Evolutionary conservation across 2,113 vertebrate species (phyloP).

Genomic region (Dipodomys stephensi): DNA sequence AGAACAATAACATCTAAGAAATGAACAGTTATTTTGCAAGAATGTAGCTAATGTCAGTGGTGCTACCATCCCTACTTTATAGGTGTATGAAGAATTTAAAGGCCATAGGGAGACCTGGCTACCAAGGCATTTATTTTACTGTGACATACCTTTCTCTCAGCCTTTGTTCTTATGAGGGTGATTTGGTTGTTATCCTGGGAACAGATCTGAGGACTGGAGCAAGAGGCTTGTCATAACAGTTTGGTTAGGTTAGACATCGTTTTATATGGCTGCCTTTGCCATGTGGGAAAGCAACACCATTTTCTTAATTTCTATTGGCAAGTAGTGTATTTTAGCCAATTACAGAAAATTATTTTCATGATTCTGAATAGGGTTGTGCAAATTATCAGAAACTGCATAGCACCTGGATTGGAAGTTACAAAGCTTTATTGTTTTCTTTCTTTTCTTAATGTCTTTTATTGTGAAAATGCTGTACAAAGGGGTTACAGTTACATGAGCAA

Average conservation of each 20-base stretch:
- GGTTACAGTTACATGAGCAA: too few relatives aligned
- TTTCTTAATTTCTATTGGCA: not conserved
- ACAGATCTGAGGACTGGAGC: not conserved
- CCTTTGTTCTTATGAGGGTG: not conserved
- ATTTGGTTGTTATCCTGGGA: not conserved
- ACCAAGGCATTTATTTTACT: not conserved
- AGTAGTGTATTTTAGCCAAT: not conserved
- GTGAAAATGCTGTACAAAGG: too few relatives aligned
- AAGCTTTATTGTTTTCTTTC: not conserved
- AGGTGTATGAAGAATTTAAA: not conserved
- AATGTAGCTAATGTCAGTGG: not conserved
- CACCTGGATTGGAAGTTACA: not conserved
- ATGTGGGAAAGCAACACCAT: not conserved
- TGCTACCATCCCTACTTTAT: not conserved
- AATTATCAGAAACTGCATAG: slow-evolving; percentile 20
- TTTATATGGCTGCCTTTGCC: not conserved
- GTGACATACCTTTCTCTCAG: not conserved
- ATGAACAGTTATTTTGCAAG: slow-evolving; percentile 21
- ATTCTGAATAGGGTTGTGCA: not conserved
- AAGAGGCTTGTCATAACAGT: not conserved
- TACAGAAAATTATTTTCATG: not conserved
- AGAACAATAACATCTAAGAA: slow-evolving; percentile 3
- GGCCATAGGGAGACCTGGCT: not conserved
- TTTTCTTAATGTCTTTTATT: too few relatives aligned
- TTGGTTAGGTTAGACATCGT: not conserved